Evolutionary conservation across 35 echinoderm and acorn worm genomes (phyloP), one percentile per base, ranked within the genome.

Genomic region (Patiria miniata): DNA sequence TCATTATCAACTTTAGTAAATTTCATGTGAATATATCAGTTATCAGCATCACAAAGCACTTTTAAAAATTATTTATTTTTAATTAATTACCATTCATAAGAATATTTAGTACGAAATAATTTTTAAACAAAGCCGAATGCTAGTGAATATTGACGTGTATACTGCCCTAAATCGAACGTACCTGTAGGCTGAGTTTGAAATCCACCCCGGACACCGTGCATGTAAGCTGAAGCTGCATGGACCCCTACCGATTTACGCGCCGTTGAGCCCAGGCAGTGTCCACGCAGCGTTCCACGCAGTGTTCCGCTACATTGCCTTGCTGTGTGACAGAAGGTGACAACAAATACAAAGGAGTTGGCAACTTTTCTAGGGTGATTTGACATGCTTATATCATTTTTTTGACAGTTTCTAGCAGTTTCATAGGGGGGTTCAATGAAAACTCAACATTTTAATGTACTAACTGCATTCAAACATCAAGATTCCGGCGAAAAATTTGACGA

Each of bases 11-110:
- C 21, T 30, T 3, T 6, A 2, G 34, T 4, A 19, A 7, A 37
- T 79, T 79, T 79, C 36, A 77, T 39, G 2, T 6, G 21, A 79
- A 79, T 44, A 79, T 39, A 79, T 79, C 77, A 14, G 77, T 79
- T 79, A 79, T 79, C 30, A 79, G 5, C 18, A 79, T 19, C 34
- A 79, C 77, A 79, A 36, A n/a, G n/a, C n/a, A n/a, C n/a, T n/a
- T n/a, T n/a, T n/a, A 77, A 29, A 37, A 29, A 77, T 12, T 8
- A 29, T 77, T 77, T 8, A 77, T 37, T 77, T 23, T 26, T 37
- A 12, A 77, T 77, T 77, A 29, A 37, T 77, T 23, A 29, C n/a
- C 36, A 29, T 77, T 29, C 36, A 77, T 77, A 37, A 26, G 36
- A 77, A 7, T 37, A 23, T 8, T 29, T 29, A 37, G 8, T 29